phyloP scores from a whole-genome alignment of 64 coral and sea anemone species.

The Montipora foliosa region DNA sequence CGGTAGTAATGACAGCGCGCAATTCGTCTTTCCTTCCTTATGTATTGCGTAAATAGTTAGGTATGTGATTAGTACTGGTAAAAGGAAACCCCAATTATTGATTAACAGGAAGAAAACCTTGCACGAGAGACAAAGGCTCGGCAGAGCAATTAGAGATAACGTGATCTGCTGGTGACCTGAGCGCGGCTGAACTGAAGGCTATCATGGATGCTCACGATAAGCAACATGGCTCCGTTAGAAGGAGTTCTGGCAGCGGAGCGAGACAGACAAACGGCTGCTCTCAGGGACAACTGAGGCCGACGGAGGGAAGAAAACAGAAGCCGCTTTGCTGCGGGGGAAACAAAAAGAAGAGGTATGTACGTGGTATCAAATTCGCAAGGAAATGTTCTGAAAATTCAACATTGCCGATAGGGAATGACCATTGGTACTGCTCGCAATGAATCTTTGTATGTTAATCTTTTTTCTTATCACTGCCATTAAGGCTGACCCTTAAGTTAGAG shows the following conservation, averaged over 20 bases:
- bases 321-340: conserved; percentile 83
- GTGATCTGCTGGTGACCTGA: conserved; percentile 60
- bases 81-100: neutral
- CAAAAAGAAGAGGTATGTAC: conserved; percentile 84
- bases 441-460: too few relatives aligned
- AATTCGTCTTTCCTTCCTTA: too few relatives aligned
- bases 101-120: conserved; percentile 79
- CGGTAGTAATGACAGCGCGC: too few relatives aligned
- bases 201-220: conserved; percentile 88
- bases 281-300: conserved; percentile 81
- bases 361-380: neutral
- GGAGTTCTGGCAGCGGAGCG: conserved; percentile 72
- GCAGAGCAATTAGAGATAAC: conserved; percentile 88
- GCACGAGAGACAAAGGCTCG: conserved; percentile 62
- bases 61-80: neutral
- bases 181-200: conserved; percentile 86
- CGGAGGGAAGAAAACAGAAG: conserved; percentile 93
- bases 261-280: conserved; percentile 75
- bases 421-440: too few relatives aligned
- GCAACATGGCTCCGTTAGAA: conserved; percentile 79
- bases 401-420: too few relatives aligned
- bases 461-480: too few relatives aligned
- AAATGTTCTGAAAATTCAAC: neutral
- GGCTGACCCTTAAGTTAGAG: too few relatives aligned
- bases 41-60: too few relatives aligned